Conservation (phyloP, 2,797 vertebrate species). For the Eupleurogrammus muticus region DNA sequence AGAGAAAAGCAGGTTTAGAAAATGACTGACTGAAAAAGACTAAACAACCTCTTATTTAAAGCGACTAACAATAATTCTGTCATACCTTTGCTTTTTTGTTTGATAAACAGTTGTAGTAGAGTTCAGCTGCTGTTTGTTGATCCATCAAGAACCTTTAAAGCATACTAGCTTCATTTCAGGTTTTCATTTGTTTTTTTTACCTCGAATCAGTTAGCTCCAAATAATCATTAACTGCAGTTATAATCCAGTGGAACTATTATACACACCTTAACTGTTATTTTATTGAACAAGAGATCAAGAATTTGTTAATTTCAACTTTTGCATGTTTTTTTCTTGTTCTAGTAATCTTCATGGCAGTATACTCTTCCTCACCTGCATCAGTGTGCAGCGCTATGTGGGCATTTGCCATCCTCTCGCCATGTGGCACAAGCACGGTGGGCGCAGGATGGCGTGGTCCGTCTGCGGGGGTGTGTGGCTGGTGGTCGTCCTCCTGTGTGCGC, state of each 20-base stretch:
- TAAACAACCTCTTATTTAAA: no score
- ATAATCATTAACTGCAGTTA: not conserved
- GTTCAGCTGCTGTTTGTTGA: not conserved
- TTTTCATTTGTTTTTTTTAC: no score
- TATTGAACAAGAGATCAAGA: not conserved
- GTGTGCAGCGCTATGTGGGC: conserved; percentile 94
- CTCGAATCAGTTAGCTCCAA: not conserved
- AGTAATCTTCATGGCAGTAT: conserved; percentile 96
- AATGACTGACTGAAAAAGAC: no score
- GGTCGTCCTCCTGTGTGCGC: conserved; percentile 87
- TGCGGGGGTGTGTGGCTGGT: conserved; percentile 88
- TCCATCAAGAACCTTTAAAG: not conserved
- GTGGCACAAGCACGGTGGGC: conserved; percentile 90
- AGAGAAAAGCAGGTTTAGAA: no score
- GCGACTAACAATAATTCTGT: no score
- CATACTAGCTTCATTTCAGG: no score
- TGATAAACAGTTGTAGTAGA: no score
- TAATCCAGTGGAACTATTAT: not conserved
- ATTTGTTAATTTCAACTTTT: not conserved
- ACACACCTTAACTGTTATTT: no score
- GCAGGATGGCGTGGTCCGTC: conserved; percentile 87
- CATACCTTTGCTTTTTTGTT: no score
- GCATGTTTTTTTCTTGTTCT: conserved; percentile 10
- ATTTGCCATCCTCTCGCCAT: conserved; percentile 92
- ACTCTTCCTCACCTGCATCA: conserved; percentile 97